Percentiles rank a stretch among this genome's conserved stretches.
Evolutionary conservation across 53 echinoderm and acorn worm species (phyloP).

Genomic region (Henricia sp.): DNA sequence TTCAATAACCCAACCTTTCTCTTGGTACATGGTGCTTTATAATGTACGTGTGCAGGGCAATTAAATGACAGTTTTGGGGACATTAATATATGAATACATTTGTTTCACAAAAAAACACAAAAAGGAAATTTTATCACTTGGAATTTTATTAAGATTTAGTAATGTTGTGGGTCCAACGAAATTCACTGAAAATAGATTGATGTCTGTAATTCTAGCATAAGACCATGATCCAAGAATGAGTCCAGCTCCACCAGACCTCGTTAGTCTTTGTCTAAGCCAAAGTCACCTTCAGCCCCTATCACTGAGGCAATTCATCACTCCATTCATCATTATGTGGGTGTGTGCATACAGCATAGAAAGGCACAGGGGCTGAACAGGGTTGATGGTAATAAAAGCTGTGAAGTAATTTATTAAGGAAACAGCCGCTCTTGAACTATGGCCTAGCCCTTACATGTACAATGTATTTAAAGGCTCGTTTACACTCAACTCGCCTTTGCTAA

Average conservation of each 20-base stretch:
- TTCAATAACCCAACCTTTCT: too few species aligned
- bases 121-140: too few species aligned
- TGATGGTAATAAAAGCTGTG: slow-evolving; percentile 4
- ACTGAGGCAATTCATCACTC: not conserved
- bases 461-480: not conserved
- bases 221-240: not conserved
- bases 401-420: slow-evolving; percentile 56
- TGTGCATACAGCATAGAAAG: not conserved
- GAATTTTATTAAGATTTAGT: not conserved
- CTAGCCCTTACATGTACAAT: too few species aligned
- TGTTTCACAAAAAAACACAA: too few species aligned
- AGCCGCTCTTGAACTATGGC: too few species aligned
- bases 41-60: too few species aligned
- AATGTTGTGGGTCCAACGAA: not conserved
- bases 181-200: too few species aligned
- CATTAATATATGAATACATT: too few species aligned
- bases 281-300: not conserved
- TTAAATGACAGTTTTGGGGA: too few species aligned
- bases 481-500: too few species aligned
- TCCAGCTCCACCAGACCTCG: not conserved
- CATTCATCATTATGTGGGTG: not conserved
- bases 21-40: too few species aligned
- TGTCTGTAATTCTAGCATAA: not conserved
- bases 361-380: too few species aligned
- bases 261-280: not conserved